Evolutionary conservation across 2,888 invertebrate species (phyloP), one percentile per base, ranked within the genome.

Genomic region (Caenorhabditis japonica): DNA sequence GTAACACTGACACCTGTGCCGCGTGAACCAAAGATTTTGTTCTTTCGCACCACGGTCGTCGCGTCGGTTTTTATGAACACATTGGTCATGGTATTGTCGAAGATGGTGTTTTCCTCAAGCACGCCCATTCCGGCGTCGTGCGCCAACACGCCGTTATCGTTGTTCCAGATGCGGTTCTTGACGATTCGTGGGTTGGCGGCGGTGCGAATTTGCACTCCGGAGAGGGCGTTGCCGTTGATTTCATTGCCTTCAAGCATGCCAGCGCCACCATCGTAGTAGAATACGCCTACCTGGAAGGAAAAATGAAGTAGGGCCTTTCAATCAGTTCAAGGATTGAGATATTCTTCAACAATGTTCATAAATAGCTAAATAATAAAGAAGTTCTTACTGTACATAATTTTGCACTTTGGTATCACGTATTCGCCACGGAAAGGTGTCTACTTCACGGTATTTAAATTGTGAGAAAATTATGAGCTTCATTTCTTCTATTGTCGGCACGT

Each of bases 31-130:
- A 83, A 84, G 19, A 85, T 85, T 71, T 86, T 86, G 60, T 87
- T 86, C 47, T 83, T 74, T 88, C 95, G 83, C 74, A 99, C 91
- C 69, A 95, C 95, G 34, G 99, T 97, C 91, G 97, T 97, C 77
- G 95, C 95, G 89, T 97, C 97, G 58, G 97, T 97, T 91, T 97
- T 97, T 83, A 99, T 99, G 97, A 97, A 99, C 70, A 97, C 97
- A 25, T 97, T 97, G 59, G 97, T 97, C 97, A 99, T 99, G 80
- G 97, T 97, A 90, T 99, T 99, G 90, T 99, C 97, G 89, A 99
- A 99, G 88, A 99, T 97, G 90, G 97, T 84, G 49, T 85, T 85
- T 89, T 95, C 94, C 90, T 97, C 97, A 60, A 97, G 91, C 84
- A 95, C 91, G 15, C 97, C 97, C 49, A 97, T 91, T 15, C 97